phyloP scores from a whole-genome alignment of 1,140 invertebrate genomes.

The Apis cerana region DNA sequence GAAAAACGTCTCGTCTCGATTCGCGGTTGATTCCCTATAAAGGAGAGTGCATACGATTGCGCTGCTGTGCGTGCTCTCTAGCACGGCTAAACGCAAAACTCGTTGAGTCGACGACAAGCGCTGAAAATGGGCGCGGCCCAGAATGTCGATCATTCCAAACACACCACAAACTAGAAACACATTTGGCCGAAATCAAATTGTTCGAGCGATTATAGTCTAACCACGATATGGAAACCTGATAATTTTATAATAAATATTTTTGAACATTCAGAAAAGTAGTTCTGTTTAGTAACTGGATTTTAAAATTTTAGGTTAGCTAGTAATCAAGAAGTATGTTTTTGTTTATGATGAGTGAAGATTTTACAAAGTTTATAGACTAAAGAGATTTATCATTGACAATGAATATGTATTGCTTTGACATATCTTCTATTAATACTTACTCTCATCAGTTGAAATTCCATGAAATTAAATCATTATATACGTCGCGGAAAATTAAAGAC shows the following conservation, averaged over 20 bases:
- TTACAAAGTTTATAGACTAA: neutral
- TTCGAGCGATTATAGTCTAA: neutral
- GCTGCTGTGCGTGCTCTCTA: conserved; percentile 6
- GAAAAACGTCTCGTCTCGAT: conserved; percentile 19
- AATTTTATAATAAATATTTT: neutral
- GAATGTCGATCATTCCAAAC: conserved; percentile 75
- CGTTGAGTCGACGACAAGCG: conserved; percentile 73
- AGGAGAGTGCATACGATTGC: conserved; percentile 41
- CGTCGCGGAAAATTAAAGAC: neutral
- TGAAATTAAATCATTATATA: conserved; percentile 1
- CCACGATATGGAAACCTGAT: neutral
- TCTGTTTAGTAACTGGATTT: neutral
- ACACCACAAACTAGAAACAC: conserved; percentile 30
- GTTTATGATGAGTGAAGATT: neutral
- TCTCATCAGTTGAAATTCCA: conserved; percentile 9
- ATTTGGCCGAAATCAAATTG: conserved; percentile 1
- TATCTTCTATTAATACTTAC: conserved; percentile 5
- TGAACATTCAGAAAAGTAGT: neutral
- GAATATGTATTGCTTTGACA: neutral
- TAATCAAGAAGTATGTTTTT: neutral
- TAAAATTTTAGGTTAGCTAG: too few species aligned
- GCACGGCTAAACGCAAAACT: conserved; percentile 70
- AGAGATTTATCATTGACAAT: neutral
- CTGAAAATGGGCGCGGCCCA: conserved; percentile 77
- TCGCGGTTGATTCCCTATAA: conserved; percentile 29